Conservation (phyloP, 2,797 vertebrate genomes). For the Tympanoctomys barrerae region DNA sequence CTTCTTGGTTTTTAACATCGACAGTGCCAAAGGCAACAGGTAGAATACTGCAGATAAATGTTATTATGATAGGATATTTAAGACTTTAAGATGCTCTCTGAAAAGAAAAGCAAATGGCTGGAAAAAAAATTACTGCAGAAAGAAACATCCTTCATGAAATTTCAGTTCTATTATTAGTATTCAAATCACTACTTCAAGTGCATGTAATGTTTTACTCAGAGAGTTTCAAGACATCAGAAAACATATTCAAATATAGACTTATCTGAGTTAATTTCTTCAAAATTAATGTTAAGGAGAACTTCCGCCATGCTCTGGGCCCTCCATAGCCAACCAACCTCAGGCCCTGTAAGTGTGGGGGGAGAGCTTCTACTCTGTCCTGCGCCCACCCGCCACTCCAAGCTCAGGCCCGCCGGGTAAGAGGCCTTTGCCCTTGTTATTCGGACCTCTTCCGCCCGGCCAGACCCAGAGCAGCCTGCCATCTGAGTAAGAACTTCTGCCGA, state of each 20-base stretch:
- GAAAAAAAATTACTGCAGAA: slow-evolving; percentile 36
- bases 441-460: too few relatives aligned
- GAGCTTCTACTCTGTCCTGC: too few relatives aligned
- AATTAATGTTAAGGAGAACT: not conserved
- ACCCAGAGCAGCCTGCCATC: too few relatives aligned
- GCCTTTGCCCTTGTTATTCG: too few relatives aligned
- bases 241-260: slow-evolving; percentile 38
- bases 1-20: not conserved
- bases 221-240: slow-evolving; percentile 63
- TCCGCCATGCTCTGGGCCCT: too few relatives aligned
- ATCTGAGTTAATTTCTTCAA: slow-evolving; percentile 56
- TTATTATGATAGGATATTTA: not conserved
- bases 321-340: too few relatives aligned
- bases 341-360: too few relatives aligned
- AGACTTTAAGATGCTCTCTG: slow-evolving; percentile 3
- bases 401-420: too few relatives aligned
- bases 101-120: slow-evolving; percentile 18
- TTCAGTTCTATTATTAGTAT: not conserved
- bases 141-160: not conserved
- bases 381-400: too few relatives aligned
- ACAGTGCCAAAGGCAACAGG: slow-evolving; percentile 22
- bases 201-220: slow-evolving; percentile 28
- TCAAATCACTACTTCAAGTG: slow-evolving; percentile 32
- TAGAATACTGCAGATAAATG: not conserved
- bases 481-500: too few relatives aligned